These are phyloP conservation scores for Acronicta aceris DNA, from an alignment of 2,888 invertebrate genomes.

Conservation along the genomic window DNA sequence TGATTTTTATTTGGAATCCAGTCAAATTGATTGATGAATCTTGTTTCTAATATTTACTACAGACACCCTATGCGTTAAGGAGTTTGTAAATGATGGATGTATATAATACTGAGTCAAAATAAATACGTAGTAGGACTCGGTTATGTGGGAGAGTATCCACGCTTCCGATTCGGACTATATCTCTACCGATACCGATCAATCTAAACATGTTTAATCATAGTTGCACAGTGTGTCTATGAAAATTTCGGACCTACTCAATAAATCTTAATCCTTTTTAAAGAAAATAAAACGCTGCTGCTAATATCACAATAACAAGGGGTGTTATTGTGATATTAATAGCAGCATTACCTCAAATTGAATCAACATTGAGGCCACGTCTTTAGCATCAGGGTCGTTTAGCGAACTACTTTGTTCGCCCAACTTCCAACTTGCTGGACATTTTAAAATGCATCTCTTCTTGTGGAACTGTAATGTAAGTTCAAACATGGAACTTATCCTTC, in stretches of 20 bases:
- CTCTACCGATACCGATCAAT: no score
- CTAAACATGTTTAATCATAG: no score
- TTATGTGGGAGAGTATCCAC: no score
- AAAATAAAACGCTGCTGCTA: no score
- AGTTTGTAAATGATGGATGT: conserved; percentile 36
- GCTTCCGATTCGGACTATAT: no score
- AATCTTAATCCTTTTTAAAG: no score
- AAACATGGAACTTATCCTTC: conserved; percentile 74
- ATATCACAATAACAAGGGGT: no score
- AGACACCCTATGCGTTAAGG: conserved; percentile 11
- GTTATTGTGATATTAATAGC: no score
- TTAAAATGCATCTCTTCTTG: conserved; percentile 67
- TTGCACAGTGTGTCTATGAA: no score
- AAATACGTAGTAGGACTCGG: background rate
- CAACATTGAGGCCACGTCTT: conserved; percentile 25
- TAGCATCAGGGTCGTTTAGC: conserved; percentile 18
- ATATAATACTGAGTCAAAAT: background rate
- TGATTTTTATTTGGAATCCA: conserved; percentile 25
- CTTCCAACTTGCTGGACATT: conserved; percentile 57
- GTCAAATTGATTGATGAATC: conserved; percentile 44
- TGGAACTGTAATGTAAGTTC: conserved; percentile 69
- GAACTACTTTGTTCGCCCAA: conserved; percentile 51
- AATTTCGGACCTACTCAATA: no score
- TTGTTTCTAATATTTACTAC: conserved; percentile 16
- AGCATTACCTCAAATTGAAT: conserved; percentile 17